A percentile compares a stretch with the other conserved stretches of the same genome.
Conservation (phyloP, 2,888 invertebrate genomes). For the Tortrix viridana region DNA sequence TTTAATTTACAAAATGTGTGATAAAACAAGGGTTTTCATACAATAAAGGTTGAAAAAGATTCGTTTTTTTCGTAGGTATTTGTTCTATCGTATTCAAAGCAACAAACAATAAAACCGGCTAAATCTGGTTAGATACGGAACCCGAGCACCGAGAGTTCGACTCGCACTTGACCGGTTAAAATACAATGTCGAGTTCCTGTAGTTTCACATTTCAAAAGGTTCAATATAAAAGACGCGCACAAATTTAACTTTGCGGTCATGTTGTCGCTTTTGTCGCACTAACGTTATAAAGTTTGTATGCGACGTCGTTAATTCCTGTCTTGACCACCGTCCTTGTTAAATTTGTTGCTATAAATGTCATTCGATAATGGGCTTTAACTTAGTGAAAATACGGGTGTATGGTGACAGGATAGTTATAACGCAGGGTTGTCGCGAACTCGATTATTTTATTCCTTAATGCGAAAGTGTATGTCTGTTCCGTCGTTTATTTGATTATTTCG, state of each 20-base stretch:
- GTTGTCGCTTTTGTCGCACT: neutral
- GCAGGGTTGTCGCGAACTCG: conserved; percentile 14
- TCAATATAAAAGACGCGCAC: conserved; percentile 25
- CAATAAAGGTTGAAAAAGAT: too few species aligned
- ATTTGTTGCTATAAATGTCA: conserved; percentile 27
- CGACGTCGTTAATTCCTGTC: neutral
- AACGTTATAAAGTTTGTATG: neutral
- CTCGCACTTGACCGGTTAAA: neutral
- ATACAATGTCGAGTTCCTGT: conserved; percentile 12
- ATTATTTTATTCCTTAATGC: neutral
- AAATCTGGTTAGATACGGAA: too few species aligned
- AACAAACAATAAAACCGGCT: too few species aligned
- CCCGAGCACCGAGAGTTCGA: too few species aligned
- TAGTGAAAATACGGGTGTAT: conserved; percentile 34
- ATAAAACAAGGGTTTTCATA: too few species aligned
- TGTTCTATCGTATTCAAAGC: too few species aligned
- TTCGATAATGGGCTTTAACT: conserved; percentile 33
- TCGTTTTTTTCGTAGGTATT: too few species aligned
- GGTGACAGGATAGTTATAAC: conserved; percentile 9
- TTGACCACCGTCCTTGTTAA: neutral
- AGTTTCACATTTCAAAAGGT: conserved; percentile 23
- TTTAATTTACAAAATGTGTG: too few species aligned
- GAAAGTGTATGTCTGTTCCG: neutral
- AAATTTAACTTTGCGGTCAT: conserved; percentile 21
- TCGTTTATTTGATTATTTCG: too few species aligned